phyloP scores from a whole-genome alignment of 2,888 invertebrate genomes.

The Epirrhoe alternata region DNA sequence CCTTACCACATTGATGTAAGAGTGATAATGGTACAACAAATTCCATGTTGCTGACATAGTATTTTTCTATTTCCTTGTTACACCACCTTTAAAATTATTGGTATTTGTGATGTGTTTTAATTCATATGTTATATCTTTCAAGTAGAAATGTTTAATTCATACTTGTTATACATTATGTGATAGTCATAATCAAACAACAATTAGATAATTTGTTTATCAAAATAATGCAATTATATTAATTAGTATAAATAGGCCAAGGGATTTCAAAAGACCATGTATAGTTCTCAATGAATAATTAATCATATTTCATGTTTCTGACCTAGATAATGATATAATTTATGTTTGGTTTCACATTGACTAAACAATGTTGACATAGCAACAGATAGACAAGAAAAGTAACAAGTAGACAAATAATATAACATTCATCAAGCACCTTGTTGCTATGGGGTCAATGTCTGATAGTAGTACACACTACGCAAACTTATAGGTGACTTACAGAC shows the following conservation, averaged over 20 bases:
- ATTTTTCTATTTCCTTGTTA: slow-evolving; percentile 14
- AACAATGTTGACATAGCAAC: slow-evolving; percentile 20
- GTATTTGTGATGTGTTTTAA: neutral
- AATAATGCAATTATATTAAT: neutral
- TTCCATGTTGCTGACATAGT: slow-evolving; percentile 12
- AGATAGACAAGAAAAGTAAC: neutral
- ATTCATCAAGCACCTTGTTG: neutral
- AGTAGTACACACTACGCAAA: neutral
- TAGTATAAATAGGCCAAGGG: slow-evolving; percentile 2
- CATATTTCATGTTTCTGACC: neutral
- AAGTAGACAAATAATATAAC: neutral
- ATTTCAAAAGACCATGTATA: slow-evolving; percentile 1
- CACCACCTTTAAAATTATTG: neutral
- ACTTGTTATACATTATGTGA: neutral
- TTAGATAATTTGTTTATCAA: neutral
- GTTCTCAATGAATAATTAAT: neutral
- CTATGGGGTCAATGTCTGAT: slow-evolving; percentile 19
- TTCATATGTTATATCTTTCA: neutral
- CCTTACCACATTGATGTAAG: slow-evolving; percentile 11
- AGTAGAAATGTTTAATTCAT: neutral
- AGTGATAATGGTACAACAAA: slow-evolving; percentile 11
- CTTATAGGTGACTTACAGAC: slow-evolving; percentile 1
- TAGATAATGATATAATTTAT: slow-evolving; percentile 12
- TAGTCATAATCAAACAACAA: too few relatives aligned
- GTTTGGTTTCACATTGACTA: slow-evolving; percentile 8